Conservation (phyloP, 2,888 invertebrate species). For the Chrysodeixis includens region DNA sequence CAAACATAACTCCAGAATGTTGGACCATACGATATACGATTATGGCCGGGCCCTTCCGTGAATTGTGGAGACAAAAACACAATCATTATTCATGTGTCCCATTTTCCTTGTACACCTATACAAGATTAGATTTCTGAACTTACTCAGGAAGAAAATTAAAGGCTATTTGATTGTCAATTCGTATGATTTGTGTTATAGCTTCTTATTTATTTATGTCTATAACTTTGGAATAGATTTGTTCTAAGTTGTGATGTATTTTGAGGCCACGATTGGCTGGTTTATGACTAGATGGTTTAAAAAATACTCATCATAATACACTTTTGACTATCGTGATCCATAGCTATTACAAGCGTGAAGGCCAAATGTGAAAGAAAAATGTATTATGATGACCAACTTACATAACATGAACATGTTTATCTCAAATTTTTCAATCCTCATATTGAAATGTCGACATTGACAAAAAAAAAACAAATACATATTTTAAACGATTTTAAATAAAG, state of each 20-base stretch:
- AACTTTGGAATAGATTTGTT: not conserved
- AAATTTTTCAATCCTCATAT: too few relatives aligned
- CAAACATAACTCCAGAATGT: conserved; percentile 47
- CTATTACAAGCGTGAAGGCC: too few relatives aligned
- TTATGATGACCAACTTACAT: too few relatives aligned
- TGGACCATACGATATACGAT: conserved; percentile 54
- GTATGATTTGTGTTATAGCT: conserved; percentile 35
- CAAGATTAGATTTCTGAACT: conserved; percentile 30
- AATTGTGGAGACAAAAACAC: conserved; percentile 64
- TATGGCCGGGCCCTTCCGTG: conserved; percentile 45
- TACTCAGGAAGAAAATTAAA: conserved; percentile 46
- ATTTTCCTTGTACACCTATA: conserved; percentile 55
- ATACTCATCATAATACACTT: too few relatives aligned
- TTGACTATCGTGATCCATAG: too few relatives aligned
- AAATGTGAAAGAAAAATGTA: too few relatives aligned
- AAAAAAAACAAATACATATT: too few relatives aligned
- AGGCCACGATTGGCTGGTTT: not conserved
- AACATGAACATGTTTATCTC: too few relatives aligned
- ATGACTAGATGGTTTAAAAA: too few relatives aligned
- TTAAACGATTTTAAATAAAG: too few relatives aligned
- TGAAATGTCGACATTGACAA: too few relatives aligned
- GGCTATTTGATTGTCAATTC: conserved; percentile 46
- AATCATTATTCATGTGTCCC: conserved; percentile 64
- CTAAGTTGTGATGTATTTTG: not conserved
- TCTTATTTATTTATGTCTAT: not conserved